phyloP scores from a whole-genome alignment of 2,888 invertebrate genomes.

The Heliconius charithonia region DNA sequence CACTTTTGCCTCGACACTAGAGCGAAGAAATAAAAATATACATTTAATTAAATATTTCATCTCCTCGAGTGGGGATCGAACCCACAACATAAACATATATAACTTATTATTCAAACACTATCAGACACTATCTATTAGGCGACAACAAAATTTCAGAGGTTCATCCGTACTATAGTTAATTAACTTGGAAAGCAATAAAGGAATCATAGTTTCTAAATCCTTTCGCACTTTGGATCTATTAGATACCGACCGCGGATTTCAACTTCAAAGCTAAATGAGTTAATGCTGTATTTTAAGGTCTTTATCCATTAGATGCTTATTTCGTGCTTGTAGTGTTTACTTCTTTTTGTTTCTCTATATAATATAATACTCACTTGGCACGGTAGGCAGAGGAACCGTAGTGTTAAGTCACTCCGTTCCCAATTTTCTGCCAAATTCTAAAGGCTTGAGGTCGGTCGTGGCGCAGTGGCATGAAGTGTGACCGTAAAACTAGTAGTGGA shows the following conservation, averaged over 20 bases:
- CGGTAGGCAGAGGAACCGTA: not conserved
- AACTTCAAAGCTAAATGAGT: slow-evolving; percentile 41
- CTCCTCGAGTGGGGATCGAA: too few species aligned
- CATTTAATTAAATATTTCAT: too few species aligned
- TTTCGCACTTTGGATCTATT: slow-evolving; percentile 24
- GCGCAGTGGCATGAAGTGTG: too few species aligned
- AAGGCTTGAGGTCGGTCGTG: too few species aligned
- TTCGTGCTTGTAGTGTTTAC: not conserved
- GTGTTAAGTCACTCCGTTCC: too few species aligned
- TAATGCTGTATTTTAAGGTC: slow-evolving; percentile 1
- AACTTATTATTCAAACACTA: too few species aligned
- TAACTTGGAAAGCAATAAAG: slow-evolving; percentile 24
- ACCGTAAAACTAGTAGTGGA: too few species aligned
- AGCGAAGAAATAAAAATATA: too few species aligned
- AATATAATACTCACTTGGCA: not conserved
- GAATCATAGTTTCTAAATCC: slow-evolving; percentile 20
- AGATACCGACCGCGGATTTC: slow-evolving; percentile 33
- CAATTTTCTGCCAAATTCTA: too few species aligned
- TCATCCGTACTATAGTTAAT: slow-evolving; percentile 9
- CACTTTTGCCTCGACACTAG: too few species aligned
- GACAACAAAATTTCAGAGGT: not conserved
- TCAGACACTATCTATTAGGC: too few species aligned
- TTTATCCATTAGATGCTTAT: not conserved
- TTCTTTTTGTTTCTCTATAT: not conserved
- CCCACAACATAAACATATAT: too few species aligned